Percentiles rank a stretch among this genome's conserved stretches.
phyloP scores from a whole-genome alignment of 2,888 invertebrate genomes.

The Ornithoptera alexandrae region DNA sequence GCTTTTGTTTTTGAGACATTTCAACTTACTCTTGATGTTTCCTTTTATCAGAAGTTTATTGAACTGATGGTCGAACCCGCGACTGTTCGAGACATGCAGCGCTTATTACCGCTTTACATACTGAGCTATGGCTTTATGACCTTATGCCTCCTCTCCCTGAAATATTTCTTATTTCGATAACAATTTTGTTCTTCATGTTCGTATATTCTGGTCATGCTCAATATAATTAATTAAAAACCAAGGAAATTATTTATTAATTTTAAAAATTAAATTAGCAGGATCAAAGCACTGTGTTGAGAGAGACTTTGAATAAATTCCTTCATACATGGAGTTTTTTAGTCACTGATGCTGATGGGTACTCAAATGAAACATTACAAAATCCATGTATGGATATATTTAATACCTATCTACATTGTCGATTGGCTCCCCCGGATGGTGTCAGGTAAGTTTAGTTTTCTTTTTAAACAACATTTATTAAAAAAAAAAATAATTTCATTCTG shows the following conservation, averaged over 20 bases:
- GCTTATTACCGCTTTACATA: no score
- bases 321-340: constrained; percentile 73
- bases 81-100: no score
- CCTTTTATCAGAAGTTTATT: no score
- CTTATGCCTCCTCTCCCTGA: no score
- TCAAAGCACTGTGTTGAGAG: constrained; percentile 72
- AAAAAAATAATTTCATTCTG: not conserved
- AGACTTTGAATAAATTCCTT: constrained; percentile 71
- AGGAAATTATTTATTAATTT: not conserved
- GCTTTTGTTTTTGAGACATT: no score
- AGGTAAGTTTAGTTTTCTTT: constrained; percentile 51
- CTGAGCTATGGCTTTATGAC: no score
- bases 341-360: constrained; percentile 62
- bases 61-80: no score
- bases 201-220: no score
- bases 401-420: constrained; percentile 87
- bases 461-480: not conserved
- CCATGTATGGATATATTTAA: constrained; percentile 85
- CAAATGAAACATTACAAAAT: constrained; percentile 61
- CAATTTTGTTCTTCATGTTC: no score
- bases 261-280: constrained; percentile 37
- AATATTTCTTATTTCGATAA: no score
- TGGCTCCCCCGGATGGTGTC: constrained; percentile 89
- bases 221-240: not conserved
- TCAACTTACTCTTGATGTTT: no score